Percentiles rank a stretch among this genome's conserved stretches.
These are phyloP conservation scores for Brachionus paranguensis DNA, from an alignment of 1,140 invertebrate species.

Conservation along the genomic window DNA sequence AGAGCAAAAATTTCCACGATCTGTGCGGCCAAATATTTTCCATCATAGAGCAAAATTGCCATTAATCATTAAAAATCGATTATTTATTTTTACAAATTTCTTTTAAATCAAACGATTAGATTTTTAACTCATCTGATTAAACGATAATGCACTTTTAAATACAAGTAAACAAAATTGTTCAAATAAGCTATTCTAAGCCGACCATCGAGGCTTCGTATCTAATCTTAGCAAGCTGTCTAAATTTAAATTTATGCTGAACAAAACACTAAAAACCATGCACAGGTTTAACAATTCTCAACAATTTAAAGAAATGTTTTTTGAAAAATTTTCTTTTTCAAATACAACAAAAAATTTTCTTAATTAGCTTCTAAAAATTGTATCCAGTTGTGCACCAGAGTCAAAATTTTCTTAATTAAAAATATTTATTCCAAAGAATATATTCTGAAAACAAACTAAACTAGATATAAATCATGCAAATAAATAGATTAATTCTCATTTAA, in stretches of 20 bases:
- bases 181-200: background rate
- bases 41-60: background rate
- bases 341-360: background rate
- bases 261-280: background rate
- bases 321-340: background rate
- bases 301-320: background rate
- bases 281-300: background rate
- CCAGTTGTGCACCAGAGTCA: background rate
- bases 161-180: background rate
- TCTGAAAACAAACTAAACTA: background rate
- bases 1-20: background rate
- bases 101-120: background rate
- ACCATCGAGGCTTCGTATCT: background rate
- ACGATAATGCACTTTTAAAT: background rate
- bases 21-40: background rate
- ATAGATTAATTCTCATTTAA: background rate
- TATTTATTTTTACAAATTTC: background rate
- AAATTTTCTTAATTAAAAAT: background rate
- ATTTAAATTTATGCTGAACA: background rate
- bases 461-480: constrained; percentile 17
- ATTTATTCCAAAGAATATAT: background rate
- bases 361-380: background rate
- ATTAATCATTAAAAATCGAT: background rate
- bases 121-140: background rate
- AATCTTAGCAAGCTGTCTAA: background rate